Conservation (phyloP, 2,797 vertebrate genomes). For the Buphagus erythrorhynchus region DNA sequence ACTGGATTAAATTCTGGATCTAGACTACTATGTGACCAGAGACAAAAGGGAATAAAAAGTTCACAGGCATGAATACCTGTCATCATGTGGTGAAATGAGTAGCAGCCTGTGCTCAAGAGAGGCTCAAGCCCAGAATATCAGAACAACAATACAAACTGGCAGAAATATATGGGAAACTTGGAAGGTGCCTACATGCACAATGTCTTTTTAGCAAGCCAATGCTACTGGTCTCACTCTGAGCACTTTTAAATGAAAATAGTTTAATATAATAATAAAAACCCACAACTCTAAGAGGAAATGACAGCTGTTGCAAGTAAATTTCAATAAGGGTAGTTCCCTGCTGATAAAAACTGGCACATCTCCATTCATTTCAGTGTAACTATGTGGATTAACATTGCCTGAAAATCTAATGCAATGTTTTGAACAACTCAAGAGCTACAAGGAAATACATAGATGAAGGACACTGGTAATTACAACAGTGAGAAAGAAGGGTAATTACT, state of each 20-base stretch:
- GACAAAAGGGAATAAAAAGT: conserved; percentile 47
- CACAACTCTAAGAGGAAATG: conserved; percentile 30
- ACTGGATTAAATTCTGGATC: conserved; percentile 25
- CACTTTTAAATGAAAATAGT: conserved; percentile 14
- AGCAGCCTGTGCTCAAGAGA: conserved; percentile 3
- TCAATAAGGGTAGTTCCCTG: conserved; percentile 36
- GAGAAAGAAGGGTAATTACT: neutral
- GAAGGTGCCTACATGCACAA: conserved; percentile 18
- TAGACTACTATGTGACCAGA: conserved; percentile 8
- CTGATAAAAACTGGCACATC: conserved; percentile 43
- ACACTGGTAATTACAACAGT: neutral
- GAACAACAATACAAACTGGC: conserved; percentile 40
- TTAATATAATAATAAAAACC: conserved; percentile 27
- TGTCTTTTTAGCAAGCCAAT: conserved; percentile 26
- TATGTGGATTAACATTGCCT: neutral
- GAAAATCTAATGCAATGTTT: neutral
- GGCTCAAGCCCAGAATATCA: conserved; percentile 20
- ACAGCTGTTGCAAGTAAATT: conserved; percentile 52
- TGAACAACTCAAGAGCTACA: neutral
- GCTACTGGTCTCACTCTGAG: conserved; percentile 42
- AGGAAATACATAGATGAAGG: neutral
- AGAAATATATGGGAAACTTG: conserved; percentile 50
- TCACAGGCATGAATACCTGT: conserved; percentile 41
- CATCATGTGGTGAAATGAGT: conserved; percentile 47
- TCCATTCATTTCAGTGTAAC: conserved; percentile 13